Evolutionary conservation across 2,797 vertebrate genomes (phyloP).

Genomic region (Pyrocephalus nanus): DNA sequence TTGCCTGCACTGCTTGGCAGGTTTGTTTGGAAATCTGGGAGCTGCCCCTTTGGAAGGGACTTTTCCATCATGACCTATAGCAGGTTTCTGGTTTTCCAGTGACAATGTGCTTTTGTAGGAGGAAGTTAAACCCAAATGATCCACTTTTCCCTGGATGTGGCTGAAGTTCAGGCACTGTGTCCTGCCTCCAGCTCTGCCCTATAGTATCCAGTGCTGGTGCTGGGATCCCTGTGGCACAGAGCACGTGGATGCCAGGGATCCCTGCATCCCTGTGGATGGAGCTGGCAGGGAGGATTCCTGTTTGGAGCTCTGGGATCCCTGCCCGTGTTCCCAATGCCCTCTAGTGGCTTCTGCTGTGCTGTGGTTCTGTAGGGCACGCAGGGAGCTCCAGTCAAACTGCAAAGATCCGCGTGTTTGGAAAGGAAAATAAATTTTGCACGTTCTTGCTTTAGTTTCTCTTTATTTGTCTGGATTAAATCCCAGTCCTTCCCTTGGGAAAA

Average conservation of each 20-base stretch:
- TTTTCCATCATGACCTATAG: fast-evolving
- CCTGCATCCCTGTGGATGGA: not conserved
- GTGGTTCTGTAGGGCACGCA: fast-evolving
- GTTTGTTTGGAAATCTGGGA: not conserved
- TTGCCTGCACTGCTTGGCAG: fast-evolving
- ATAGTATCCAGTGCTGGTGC: not conserved
- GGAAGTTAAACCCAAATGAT: not conserved
- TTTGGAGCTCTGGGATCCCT: fast-evolving
- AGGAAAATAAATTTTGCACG: fast-evolving
- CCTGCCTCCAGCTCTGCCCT: not conserved
- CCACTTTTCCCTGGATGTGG: fast-evolving
- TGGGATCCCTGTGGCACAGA: not conserved
- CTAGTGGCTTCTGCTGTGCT: not conserved
- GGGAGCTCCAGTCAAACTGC: fast-evolving
- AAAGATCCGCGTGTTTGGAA: fast-evolving
- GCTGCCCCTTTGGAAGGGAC: not conserved
- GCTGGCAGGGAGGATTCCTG: fast-evolving
- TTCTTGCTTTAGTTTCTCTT: not conserved
- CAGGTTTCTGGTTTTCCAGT: not conserved
- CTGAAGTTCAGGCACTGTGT: fast-evolving
- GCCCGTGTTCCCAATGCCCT: not conserved
- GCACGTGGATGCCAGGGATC: not conserved
- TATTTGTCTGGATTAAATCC: not conserved
- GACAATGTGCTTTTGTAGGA: not conserved
- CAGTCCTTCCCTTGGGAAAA: not conserved